A percentile compares a stretch with the other conserved stretches of the same genome.
phyloP scores from a whole-genome alignment of 37 sponge, comb jelly and placozoan species.

The Cliona cf. orientalis region DNA sequence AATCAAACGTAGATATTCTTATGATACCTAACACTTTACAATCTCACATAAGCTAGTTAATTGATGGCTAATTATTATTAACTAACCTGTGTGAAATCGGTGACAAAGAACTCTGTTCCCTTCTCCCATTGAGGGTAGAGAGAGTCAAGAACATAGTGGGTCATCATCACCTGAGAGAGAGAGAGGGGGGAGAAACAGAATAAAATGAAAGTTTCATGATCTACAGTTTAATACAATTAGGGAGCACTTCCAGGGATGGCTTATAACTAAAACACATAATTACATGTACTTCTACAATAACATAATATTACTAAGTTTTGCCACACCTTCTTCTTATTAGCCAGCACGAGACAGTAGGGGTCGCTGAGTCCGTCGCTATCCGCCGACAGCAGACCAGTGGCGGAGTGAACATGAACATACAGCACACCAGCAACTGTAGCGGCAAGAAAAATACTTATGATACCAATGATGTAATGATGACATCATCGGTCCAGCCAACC shows the following conservation, averaged over 20 bases:
- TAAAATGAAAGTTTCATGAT: neutral
- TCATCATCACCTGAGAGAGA: conserved; percentile 30
- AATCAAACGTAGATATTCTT: neutral
- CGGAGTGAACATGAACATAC: conserved; percentile 54
- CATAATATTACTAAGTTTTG: neutral
- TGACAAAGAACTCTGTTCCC: conserved; percentile 53
- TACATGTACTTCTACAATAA: neutral
- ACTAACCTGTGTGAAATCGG: conserved; percentile 47
- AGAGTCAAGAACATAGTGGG: conserved; percentile 45
- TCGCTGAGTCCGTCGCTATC: conserved; percentile 58
- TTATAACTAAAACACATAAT: neutral
- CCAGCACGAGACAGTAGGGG: conserved; percentile 59
- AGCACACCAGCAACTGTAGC: conserved; percentile 64
- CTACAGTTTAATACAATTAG: neutral
- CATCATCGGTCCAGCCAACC: too few species aligned
- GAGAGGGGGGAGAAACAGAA: neutral
- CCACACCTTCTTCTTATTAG: conserved; percentile 47
- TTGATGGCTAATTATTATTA: neutral
- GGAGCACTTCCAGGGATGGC: neutral
- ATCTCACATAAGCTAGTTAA: neutral
- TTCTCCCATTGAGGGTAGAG: conserved; percentile 54
- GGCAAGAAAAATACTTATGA: neutral
- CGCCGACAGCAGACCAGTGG: conserved; percentile 1
- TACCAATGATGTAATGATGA: neutral
- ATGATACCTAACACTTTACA: neutral